These are phyloP conservation scores for Brachionichthys hirsutus DNA, from an alignment of 2,113 vertebrate species.

Conservation along the genomic window DNA sequence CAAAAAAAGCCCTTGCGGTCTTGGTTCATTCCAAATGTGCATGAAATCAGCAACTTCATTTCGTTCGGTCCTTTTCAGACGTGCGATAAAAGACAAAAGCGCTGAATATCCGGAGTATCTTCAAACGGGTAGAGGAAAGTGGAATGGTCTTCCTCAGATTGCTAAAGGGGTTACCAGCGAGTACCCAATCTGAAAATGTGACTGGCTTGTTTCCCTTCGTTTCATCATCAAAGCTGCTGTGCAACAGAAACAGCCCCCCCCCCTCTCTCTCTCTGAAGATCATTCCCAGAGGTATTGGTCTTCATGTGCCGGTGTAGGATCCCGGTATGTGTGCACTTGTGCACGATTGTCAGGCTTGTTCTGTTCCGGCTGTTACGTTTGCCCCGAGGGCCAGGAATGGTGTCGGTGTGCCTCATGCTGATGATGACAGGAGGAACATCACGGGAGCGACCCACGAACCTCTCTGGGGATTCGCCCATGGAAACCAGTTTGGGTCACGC, in stretches of 20 bases:
- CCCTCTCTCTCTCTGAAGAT: constrained; percentile 46
- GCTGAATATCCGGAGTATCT: constrained; percentile 19
- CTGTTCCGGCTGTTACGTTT: constrained; percentile 5
- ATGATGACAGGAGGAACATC: constrained; percentile 65
- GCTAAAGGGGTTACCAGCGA: constrained; percentile 13
- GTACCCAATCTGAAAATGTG: constrained; percentile 25
- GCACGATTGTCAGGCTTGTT: neutral
- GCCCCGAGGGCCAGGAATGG: constrained; percentile 12
- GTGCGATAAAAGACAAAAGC: constrained; percentile 29
- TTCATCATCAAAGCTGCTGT: constrained; percentile 39
- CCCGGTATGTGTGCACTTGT: neutral
- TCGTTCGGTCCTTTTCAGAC: constrained; percentile 28
- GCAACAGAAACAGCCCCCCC: constrained; percentile 23
- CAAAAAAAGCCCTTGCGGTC: no score
- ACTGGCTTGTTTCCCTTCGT: constrained; percentile 17
- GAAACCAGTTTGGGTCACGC: constrained; percentile 67
- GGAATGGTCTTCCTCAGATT: constrained; percentile 16
- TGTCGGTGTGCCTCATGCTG: constrained; percentile 46
- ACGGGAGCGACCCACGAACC: constrained; percentile 48
- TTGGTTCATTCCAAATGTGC: constrained; percentile 54
- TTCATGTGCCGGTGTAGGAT: constrained; percentile 1
- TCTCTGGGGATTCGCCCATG: constrained; percentile 48
- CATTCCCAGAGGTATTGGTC: constrained; percentile 39
- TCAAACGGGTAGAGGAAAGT: constrained; percentile 34
- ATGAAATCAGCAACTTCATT: constrained; percentile 35